Evolutionary conservation across 2,113 vertebrate species (phyloP).

Genomic region (Meleagris gallopavo): DNA sequence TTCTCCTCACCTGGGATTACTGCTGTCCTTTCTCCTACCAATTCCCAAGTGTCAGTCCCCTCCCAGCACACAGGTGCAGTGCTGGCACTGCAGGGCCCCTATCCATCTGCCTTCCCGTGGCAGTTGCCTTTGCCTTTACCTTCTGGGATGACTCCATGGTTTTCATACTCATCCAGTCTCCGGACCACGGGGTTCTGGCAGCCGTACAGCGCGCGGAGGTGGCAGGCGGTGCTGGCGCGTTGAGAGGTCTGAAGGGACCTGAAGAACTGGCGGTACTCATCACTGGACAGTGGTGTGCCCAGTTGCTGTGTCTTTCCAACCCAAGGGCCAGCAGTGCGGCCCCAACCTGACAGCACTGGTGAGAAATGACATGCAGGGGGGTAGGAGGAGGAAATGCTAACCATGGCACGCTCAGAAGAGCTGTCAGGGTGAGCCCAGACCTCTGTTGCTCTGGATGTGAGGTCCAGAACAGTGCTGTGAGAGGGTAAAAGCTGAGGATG

Average conservation of each 20-base stretch:
- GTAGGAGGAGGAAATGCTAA: background rate
- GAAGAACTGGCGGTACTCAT: slow-evolving; percentile 63
- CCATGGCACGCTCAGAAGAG: fast-evolving
- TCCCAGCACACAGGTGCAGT: background rate
- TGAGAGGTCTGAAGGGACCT: background rate
- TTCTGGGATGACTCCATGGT: slow-evolving; percentile 48
- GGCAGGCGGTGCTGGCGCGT: background rate
- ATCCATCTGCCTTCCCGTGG: background rate
- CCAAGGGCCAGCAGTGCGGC: fast-evolving
- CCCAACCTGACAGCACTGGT: slow-evolving; percentile 26
- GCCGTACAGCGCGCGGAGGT: background rate
- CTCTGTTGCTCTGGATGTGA: background rate
- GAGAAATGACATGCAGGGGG: background rate
- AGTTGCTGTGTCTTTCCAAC: background rate
- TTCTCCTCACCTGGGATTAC: background rate
- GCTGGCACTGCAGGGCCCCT: background rate
- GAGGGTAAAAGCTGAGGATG: background rate
- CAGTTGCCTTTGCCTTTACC: background rate
- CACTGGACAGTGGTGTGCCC: slow-evolving; percentile 19
- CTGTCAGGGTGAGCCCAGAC: background rate
- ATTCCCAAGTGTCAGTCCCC: background rate
- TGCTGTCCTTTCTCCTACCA: background rate
- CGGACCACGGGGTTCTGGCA: slow-evolving; percentile 37
- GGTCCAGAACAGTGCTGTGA: background rate
- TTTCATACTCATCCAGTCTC: slow-evolving; percentile 48